Evolutionary conservation across 1,140 invertebrate species (phyloP).

Genomic region (Tribolium madens): DNA sequence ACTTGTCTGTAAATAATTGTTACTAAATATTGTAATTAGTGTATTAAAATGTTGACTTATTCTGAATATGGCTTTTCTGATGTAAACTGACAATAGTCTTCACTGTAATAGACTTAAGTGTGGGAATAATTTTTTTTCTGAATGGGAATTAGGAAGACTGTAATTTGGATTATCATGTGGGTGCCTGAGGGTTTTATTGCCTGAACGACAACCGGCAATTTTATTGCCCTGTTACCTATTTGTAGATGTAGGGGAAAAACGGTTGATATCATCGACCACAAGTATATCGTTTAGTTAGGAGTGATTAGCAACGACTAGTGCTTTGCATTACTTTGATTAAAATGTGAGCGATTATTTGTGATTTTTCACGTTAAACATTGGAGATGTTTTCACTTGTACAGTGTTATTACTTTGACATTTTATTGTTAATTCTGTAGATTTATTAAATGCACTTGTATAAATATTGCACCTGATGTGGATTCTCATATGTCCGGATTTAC

Average conservation of each 20-base stretch:
- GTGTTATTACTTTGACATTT: slow-evolving; percentile 52
- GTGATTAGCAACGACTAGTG: slow-evolving; percentile 46
- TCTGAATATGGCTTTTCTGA: slow-evolving; percentile 39
- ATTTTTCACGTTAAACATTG: slow-evolving; percentile 17
- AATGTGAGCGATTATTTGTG: slow-evolving; percentile 17
- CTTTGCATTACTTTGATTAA: slow-evolving; percentile 15
- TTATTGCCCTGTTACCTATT: slow-evolving; percentile 31
- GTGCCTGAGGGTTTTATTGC: slow-evolving; percentile 35
- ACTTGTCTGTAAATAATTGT: slow-evolving; percentile 43
- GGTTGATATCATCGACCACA: slow-evolving; percentile 32
- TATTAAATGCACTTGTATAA: slow-evolving; percentile 49
- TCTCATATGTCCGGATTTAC: not conserved
- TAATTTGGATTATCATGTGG: slow-evolving; percentile 9
- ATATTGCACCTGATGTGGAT: slow-evolving; percentile 31
- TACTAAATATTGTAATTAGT: slow-evolving; percentile 47
- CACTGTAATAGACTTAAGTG: slow-evolving; percentile 33
- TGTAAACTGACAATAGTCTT: slow-evolving; percentile 45
- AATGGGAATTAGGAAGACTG: slow-evolving; percentile 9
- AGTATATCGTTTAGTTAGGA: slow-evolving; percentile 37
- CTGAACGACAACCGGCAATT: slow-evolving; percentile 11
- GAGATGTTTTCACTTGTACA: slow-evolving; percentile 43
- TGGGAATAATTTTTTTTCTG: not conserved
- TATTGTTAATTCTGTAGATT: slow-evolving; percentile 44
- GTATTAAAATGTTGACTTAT: slow-evolving; percentile 39
- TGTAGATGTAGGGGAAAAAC: slow-evolving; percentile 23